Evolutionary conservation across 2,113 vertebrate genomes (phyloP).

Genomic region (Cyprinus carpio): DNA sequence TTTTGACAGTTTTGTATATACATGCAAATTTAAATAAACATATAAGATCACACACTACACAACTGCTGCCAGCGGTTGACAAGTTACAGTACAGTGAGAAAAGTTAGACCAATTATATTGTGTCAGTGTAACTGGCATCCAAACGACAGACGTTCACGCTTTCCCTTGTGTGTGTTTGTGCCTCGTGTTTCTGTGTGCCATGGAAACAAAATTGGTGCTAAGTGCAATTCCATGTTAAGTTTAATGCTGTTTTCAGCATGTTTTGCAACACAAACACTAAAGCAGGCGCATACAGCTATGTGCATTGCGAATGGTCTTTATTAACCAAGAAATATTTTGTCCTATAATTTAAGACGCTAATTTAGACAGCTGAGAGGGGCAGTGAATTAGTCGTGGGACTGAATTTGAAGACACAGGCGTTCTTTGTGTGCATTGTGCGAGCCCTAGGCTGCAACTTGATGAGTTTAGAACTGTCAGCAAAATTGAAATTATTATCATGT

Average conservation of each 20-base stretch:
- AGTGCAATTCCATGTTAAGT: constrained; percentile 56
- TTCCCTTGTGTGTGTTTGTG: constrained; percentile 14
- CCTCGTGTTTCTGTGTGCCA: constrained; percentile 25
- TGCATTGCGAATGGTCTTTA: not conserved
- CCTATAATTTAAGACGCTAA: constrained; percentile 29
- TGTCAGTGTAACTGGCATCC: constrained; percentile 1
- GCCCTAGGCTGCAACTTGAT: constrained; percentile 40
- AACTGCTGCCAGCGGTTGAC: constrained; percentile 23
- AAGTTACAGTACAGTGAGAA: constrained; percentile 23
- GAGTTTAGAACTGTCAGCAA: constrained; percentile 62
- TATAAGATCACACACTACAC: constrained; percentile 16
- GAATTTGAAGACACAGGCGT: constrained; percentile 39
- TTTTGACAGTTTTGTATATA: constrained; percentile 55
- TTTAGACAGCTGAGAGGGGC: constrained; percentile 6
- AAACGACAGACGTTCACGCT: not conserved
- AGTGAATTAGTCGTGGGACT: constrained; percentile 16
- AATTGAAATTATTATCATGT: constrained; percentile 55
- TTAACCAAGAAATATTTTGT: constrained; percentile 36
- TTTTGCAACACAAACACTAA: constrained; percentile 13
- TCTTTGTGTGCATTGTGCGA: constrained; percentile 24
- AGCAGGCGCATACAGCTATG: not conserved
- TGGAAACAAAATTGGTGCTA: constrained; percentile 47
- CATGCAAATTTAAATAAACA: constrained; percentile 48
- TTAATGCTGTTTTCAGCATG: constrained; percentile 47
- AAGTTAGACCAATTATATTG: not conserved